phyloP scores from a whole-genome alignment of 1,140 invertebrate genomes.

The Batillaria attramentaria region DNA sequence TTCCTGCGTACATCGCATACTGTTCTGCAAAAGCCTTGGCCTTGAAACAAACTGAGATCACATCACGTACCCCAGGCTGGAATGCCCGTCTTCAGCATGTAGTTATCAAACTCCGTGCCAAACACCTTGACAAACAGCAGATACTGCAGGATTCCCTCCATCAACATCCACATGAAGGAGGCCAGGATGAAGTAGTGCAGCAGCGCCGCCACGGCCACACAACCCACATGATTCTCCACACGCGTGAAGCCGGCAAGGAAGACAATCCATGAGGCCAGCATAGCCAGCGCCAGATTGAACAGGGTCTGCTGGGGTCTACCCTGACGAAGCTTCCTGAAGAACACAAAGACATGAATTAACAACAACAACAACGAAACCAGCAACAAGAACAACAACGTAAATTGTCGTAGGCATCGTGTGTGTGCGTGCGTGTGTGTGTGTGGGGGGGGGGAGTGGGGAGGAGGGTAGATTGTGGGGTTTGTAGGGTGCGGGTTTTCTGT shows the following conservation, averaged over 20 bases:
- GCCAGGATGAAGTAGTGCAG: slow-evolving; percentile 73
- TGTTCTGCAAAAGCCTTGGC: neutral
- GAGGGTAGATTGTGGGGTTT: too few relatives aligned
- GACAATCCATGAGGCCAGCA: slow-evolving; percentile 58
- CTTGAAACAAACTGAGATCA: neutral
- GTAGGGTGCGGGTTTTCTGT: too few relatives aligned
- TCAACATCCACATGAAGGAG: slow-evolving; percentile 74
- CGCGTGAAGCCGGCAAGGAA: slow-evolving; percentile 62
- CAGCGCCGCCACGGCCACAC: slow-evolving; percentile 66
- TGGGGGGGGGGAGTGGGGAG: too few relatives aligned
- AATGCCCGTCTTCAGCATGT: slow-evolving; percentile 67
- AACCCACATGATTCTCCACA: slow-evolving; percentile 53
- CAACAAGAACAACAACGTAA: too few relatives aligned
- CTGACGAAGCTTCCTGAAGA: slow-evolving; percentile 58
- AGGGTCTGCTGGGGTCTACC: slow-evolving; percentile 64
- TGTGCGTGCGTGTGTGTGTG: too few relatives aligned
- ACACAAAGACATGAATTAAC: neutral
- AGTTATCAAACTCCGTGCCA: slow-evolving; percentile 70
- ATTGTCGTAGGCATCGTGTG: too few relatives aligned
- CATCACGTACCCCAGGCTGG: slow-evolving; percentile 70
- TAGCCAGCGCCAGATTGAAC: slow-evolving; percentile 60
- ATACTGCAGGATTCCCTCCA: slow-evolving; percentile 73
- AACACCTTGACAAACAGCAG: slow-evolving; percentile 73
- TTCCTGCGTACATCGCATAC: neutral
- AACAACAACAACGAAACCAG: too few relatives aligned